Base-by-base conservation (phyloP, 2,113 vertebrate species). In the Mesembrinibis cayennensis region DNA sequence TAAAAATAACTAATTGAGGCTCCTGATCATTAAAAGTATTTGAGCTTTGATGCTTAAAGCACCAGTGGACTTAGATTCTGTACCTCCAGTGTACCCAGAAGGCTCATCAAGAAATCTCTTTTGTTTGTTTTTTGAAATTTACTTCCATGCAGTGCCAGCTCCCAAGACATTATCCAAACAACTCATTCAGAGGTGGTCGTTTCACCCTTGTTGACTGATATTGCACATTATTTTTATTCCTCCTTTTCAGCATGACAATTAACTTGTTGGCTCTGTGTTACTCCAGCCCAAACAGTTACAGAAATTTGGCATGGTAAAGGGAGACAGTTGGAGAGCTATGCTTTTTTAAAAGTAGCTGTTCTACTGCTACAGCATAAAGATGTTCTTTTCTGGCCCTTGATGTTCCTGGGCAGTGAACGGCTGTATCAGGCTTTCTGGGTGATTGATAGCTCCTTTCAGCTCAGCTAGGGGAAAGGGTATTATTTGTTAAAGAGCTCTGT, bases 21-120 rank as follows among this genome's bases (percentile, higher is more conserved):
- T 83, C 30, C 77, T 70, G 34, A 85, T 86, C 16, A 89, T 95
- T 95, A 91, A 76, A 94, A 87, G 62, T 71, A 86, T 87, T 97
- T 90, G 45, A 84, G 78, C 81, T 97, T 93, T 96, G 92, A 97
- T 96, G 77, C 50, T 86, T 72, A 53, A 81, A 92, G 16, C 42
- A 55, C 27, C 70, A 77, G 9, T 74, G 63, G 50, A 76, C 62
- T 72, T 70, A 71, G 38, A 49, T 58, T 93, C n/a, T 81, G 13
- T 96, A 92, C 61, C 22, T 65, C 40, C 45, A 30, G 15, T 13
- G 53, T 72, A 94, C 47, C 56, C 66, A 89, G 53, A 78, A 91
- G 62, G 66, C 79, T 95, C 42, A 96, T 92, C 71, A 93, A 72
- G 42, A 96, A 79, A 93, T 87, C 50, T 67, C 34, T 44, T 91